Evolutionary conservation across 2,888 invertebrate genomes (phyloP).

Genomic region (Folsomia manolachei): DNA sequence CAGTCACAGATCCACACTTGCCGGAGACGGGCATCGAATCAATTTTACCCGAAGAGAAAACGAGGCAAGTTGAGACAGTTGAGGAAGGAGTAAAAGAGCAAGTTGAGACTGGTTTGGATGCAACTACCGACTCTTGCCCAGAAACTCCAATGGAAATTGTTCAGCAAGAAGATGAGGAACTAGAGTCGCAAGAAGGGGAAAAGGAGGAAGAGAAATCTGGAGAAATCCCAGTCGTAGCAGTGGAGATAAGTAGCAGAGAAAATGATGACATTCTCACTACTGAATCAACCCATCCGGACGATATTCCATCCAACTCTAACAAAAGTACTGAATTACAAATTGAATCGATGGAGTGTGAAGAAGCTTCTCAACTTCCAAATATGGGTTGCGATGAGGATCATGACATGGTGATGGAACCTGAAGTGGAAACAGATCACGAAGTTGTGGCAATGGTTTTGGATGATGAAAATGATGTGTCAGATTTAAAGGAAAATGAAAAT

Average conservation of each 20-base stretch:
- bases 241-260: too few species aligned
- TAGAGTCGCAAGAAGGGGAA: background rate
- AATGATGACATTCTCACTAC: background rate
- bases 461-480: background rate
- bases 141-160: constrained; percentile 32
- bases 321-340: background rate
- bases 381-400: background rate
- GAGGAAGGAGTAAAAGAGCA: constrained; percentile 5
- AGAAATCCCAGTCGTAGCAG: background rate
- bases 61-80: constrained; percentile 13
- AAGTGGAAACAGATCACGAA: background rate
- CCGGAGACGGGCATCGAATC: too few species aligned
- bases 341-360: background rate
- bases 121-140: background rate
- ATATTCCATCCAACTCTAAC: background rate
- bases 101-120: background rate
- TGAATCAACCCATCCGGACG: background rate
- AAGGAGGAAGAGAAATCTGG: background rate
- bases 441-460: background rate
- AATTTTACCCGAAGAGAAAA: background rate
- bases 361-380: background rate
- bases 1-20: too few species aligned
- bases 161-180: constrained; percentile 12
- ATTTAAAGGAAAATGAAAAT: background rate
- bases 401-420: background rate